Evolutionary conservation across 2,797 vertebrate species (phyloP).

Genomic region (Natrix natrix): DNA sequence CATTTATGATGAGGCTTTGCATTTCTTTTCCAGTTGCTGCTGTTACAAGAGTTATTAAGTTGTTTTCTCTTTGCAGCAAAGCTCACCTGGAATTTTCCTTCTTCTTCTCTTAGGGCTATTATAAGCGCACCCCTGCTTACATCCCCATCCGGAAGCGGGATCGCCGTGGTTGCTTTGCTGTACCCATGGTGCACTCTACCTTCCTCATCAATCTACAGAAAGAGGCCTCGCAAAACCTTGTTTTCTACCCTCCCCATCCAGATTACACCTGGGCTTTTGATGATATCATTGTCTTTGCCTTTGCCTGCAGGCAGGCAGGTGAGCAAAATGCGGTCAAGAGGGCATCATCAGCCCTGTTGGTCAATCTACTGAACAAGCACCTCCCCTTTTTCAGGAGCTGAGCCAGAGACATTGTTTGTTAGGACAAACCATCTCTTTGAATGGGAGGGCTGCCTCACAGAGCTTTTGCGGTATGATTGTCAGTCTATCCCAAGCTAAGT

Average conservation of each 20-base stretch:
- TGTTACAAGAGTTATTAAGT: not conserved
- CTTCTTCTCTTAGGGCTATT: conserved; percentile 81
- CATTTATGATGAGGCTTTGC: not conserved
- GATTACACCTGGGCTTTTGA: conserved; percentile 92
- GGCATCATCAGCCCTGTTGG: not conserved
- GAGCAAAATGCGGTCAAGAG: not conserved
- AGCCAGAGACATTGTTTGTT: not conserved
- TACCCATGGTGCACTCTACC: conserved; percentile 95
- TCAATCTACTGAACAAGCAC: too few species aligned
- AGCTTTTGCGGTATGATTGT: not conserved
- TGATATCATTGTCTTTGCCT: conserved; percentile 95
- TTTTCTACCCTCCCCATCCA: conserved; percentile 86
- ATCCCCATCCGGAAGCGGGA: conserved; percentile 85
- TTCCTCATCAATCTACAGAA: conserved; percentile 90
- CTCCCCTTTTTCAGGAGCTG: not conserved
- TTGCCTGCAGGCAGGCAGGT: conserved; percentile 88
- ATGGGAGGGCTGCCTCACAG: not conserved
- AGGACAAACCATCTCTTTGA: not conserved
- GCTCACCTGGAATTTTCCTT: not conserved
- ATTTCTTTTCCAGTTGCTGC: not conserved
- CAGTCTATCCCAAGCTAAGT: not conserved
- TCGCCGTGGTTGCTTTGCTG: conserved; percentile 85
- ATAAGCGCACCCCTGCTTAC: conserved; percentile 88
- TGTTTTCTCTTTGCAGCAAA: not conserved
- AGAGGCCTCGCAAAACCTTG: conserved; percentile 76